Percentiles rank a stretch among this genome's conserved stretches.
These are phyloP conservation scores for Antitype chi DNA, from an alignment of 2,888 invertebrate species.

Conservation along the genomic window DNA sequence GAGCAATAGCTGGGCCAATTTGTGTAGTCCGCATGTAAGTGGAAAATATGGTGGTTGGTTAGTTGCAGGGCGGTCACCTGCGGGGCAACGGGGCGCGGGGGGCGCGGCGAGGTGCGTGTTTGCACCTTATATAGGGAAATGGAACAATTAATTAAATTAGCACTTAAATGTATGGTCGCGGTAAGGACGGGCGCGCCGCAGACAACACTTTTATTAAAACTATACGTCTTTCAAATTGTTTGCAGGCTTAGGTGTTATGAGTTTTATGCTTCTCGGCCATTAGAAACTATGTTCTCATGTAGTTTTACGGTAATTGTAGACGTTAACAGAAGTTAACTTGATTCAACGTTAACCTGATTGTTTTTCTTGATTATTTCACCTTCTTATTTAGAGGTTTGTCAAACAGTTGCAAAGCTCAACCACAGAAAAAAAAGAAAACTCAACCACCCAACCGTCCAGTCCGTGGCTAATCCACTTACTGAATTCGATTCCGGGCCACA, in stretches of 20 bases:
- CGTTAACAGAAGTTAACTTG: not conserved
- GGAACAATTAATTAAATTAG: conserved; percentile 89
- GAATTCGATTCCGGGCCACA: conserved; percentile 78
- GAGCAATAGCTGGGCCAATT: conserved; percentile 78
- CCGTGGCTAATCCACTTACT: conserved; percentile 82
- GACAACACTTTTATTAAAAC: conserved; percentile 83
- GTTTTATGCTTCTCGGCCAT: conserved; percentile 42
- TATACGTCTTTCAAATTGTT: conserved; percentile 79
- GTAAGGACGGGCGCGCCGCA: conserved; percentile 70
- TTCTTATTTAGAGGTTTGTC: not conserved
- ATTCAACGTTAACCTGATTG: not conserved
- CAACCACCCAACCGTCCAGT: conserved; percentile 48
- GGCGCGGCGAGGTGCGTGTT: conserved; percentile 69
- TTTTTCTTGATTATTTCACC: not conserved
- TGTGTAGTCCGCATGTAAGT: conserved; percentile 79
- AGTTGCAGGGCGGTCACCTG: conserved; percentile 60
- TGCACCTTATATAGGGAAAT: conserved; percentile 82
- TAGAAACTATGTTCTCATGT: conserved; percentile 29
- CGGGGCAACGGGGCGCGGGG: conserved; percentile 39
- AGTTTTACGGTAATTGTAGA: not conserved
- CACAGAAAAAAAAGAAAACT: not conserved
- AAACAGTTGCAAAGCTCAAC: not conserved
- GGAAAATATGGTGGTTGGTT: conserved; percentile 83
- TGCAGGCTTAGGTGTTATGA: conserved; percentile 60
- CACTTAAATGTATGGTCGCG: conserved; percentile 81